Evolutionary conservation across 2,797 vertebrate species (phyloP).

Genomic region (Pseudomugil tenellus): DNA sequence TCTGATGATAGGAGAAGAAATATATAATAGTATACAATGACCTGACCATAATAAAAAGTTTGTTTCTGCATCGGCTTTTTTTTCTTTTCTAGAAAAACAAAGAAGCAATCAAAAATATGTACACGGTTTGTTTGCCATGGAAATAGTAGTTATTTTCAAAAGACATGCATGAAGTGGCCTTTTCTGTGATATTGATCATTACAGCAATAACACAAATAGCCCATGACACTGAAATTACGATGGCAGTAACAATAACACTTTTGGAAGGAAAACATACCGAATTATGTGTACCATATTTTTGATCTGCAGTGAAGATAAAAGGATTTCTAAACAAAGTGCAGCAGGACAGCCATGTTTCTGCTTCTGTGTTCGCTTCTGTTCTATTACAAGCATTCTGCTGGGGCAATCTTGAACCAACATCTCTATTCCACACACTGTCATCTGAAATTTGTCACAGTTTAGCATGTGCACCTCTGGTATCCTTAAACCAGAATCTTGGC

Average conservation of each 20-base stretch:
- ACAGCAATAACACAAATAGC: slow-evolving; percentile 25
- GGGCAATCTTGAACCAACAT: slow-evolving; percentile 19
- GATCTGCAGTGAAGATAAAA: slow-evolving; percentile 38
- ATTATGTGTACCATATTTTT: slow-evolving; percentile 31
- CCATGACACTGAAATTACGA: slow-evolving; percentile 29
- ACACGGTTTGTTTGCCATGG: slow-evolving; percentile 43
- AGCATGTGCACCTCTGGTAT: slow-evolving; percentile 44
- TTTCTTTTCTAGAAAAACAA: slow-evolving; percentile 38
- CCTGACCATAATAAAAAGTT: slow-evolving; percentile 34
- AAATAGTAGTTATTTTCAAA: slow-evolving; percentile 36
- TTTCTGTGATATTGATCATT: slow-evolving; percentile 27
- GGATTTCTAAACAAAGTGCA: slow-evolving; percentile 38
- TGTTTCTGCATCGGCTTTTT: slow-evolving; percentile 31
- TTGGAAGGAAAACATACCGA: slow-evolving; percentile 31
- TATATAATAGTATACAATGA: slow-evolving; percentile 24
- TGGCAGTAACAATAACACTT: slow-evolving; percentile 43
- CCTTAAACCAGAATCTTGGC: slow-evolving; percentile 42
- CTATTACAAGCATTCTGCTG: slow-evolving; percentile 37
- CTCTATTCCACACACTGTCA: slow-evolving; percentile 48
- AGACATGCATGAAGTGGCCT: slow-evolving; percentile 43
- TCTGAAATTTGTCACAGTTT: slow-evolving; percentile 48
- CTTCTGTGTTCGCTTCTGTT: slow-evolving; percentile 32
- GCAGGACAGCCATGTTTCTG: slow-evolving; percentile 40
- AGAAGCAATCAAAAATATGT: slow-evolving; percentile 50
- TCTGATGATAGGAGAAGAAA: slow-evolving; percentile 38